Evolutionary conservation across 1,140 invertebrate genomes (phyloP), one percentile per base, ranked within the genome.

Genomic region (Leptestheria dahalacensis): DNA sequence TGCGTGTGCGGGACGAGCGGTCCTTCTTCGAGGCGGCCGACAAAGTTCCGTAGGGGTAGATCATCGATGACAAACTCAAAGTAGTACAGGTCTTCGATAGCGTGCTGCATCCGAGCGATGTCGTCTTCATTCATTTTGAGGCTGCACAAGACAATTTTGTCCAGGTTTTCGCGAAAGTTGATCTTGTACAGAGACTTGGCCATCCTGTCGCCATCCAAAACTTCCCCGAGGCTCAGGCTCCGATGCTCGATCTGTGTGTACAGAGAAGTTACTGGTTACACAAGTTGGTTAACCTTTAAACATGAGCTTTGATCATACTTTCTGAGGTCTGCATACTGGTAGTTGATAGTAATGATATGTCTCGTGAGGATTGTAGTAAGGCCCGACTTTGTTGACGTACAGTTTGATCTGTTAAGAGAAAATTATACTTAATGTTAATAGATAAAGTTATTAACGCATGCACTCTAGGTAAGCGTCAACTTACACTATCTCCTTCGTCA

Each of bases 321-420:
- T 74, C 51, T 71, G 64, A 48, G 77, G 77, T 50, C 72, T 65
- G 61, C 77, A 78, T 0, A 78, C 73, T 46, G 77, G 76, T 20
- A 78, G 65, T 59, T 74, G 70, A 64, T 77, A 78, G 65, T 77
- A 78, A 63, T 78, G 77, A 63, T 78, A 78, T 0, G 77, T 78
- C 66, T 78, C 77, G 70, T 78, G 77, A 28, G 75, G 75, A 65
- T 78, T 78, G 67, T 74, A 77, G 64, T 78, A 78, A 25, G 77
- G 77, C n/a, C 77, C 77, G 51, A 78, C 76, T 70, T 78, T 78
- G 65, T 78, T 78, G 1, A 78, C 77, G 70, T 74, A 78, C 23
- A 78, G 58, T 12, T 67, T 54, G 6, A 78, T 75, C 69, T 70
- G 56, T 6, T 65, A 41, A 65, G 29, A 33, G 59, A 60, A 23